Percentiles rank a stretch among this genome's conserved stretches.
These are phyloP conservation scores for Tokudaia tokunoshimensis DNA, from an alignment of 2,797 vertebrate species.

Conservation along the genomic window DNA sequence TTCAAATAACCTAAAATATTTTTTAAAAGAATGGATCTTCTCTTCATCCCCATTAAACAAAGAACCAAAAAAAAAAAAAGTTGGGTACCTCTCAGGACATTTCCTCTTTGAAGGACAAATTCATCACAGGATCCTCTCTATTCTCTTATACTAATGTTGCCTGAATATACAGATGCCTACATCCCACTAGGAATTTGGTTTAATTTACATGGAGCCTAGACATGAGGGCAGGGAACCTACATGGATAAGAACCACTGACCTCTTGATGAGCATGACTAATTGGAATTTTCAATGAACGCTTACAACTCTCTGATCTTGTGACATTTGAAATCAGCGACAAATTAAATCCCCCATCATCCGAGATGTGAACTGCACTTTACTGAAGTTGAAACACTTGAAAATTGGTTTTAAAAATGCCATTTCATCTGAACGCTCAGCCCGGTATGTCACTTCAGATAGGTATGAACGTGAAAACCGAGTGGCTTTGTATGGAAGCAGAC, in stretches of 20 bases:
- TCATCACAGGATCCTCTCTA: background rate
- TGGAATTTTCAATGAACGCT: background rate
- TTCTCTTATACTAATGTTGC: background rate
- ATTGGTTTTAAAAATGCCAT: background rate
- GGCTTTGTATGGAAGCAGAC: background rate
- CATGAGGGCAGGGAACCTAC: no score
- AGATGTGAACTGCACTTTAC: background rate
- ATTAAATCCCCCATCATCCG: background rate
- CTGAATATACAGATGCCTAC: background rate
- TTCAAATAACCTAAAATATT: background rate
- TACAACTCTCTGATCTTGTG: background rate
- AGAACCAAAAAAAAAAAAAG: background rate
- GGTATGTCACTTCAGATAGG: background rate
- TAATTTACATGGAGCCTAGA: background rate
- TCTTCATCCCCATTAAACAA: background rate
- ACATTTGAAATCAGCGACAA: background rate
- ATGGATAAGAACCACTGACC: background rate
- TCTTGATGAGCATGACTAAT: background rate
- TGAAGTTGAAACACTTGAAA: background rate
- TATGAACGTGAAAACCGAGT: fast-evolving
- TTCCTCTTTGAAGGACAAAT: background rate
- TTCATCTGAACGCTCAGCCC: background rate
- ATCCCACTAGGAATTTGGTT: background rate
- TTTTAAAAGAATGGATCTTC: background rate
- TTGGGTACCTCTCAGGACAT: fast-evolving